Evolutionary conservation across 2,113 vertebrate species (phyloP), one percentile per base, ranked within the genome.

Genomic region (Dasyornis broadbenti): DNA sequence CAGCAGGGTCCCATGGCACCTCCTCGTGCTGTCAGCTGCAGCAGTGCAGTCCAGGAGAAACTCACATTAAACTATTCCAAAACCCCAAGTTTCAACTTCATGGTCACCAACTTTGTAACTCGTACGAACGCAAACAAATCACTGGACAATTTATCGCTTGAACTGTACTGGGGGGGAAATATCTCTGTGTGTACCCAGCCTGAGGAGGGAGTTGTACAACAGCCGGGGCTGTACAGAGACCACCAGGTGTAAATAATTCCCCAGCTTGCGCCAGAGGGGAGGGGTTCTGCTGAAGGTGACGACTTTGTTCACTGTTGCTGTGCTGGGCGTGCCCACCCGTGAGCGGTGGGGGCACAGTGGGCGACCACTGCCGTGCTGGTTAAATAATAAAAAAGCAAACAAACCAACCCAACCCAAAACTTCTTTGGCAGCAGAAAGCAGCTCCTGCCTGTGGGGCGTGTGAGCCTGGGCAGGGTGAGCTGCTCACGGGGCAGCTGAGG

Each of bases 201-300:
- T 98, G 45, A 17, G 89, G 97, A 97, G 98, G 92, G 97, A 95
- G 97, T 94, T 89, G 98, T 98, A 95, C 91, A 80, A 97, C 97
- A 98, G 97, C 97, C 56, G 90, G 97, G 98, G 98, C 98, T 98
- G 98, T 98, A 96, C 96, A 97, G 98, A 98, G 97, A 95, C 97
- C 97, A 95, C 97, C 96, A 96, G 98, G 98, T 99, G 98, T 98
- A 98, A 98, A 98, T 99, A 98, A 98, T 98, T 96, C 97, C 98
- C 92, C 98, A 94, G 97, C 97, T 98, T 98, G 98, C 98, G 98
- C 24, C n/a, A 90, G 93, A 94, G 98, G 98, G 98, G 98, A 97
- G 97, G 97, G 97, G 98, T 78, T 71, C 84, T 95, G 31, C 87
- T 95, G 22, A 87, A 97, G 97, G 97, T 60, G 75, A 31, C 50